Evolutionary conservation across 2,113 vertebrate species (phyloP).

Genomic region (Vombatus ursinus): DNA sequence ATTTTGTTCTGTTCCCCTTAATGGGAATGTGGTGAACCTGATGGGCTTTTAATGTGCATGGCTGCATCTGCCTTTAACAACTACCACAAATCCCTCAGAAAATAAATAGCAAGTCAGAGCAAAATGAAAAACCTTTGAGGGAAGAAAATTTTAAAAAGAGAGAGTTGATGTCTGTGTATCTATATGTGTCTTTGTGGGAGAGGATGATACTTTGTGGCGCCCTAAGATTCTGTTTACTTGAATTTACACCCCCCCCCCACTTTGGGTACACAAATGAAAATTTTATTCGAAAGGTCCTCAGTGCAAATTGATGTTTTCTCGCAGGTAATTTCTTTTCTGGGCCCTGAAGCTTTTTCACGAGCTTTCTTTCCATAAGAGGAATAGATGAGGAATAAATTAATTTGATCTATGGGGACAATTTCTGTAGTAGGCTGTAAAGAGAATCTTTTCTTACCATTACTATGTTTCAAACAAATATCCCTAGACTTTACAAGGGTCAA

Average conservation of each 20-base stretch:
- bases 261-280: neutral
- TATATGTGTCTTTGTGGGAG: neutral
- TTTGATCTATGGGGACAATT: neutral
- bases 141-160: neutral
- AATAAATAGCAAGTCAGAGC: constrained; percentile 62
- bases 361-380: neutral
- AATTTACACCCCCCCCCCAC: neutral
- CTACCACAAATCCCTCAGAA: constrained; percentile 67
- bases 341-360: neutral
- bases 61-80: constrained; percentile 52
- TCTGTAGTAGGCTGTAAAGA: neutral
- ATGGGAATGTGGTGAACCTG: neutral
- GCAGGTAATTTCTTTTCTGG: neutral
- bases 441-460: neutral
- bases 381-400: neutral
- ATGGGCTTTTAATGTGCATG: neutral
- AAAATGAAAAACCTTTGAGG: constrained; percentile 33
- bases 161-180: neutral
- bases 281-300: neutral
- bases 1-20: neutral
- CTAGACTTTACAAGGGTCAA: neutral
- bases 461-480: neutral
- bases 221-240: neutral
- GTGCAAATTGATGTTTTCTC: neutral
- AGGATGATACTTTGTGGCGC: neutral